Evolutionary conservation across 2,888 invertebrate species (phyloP), one percentile per base, ranked within the genome.

Genomic region (Gastracanthus pulcherrimus): DNA sequence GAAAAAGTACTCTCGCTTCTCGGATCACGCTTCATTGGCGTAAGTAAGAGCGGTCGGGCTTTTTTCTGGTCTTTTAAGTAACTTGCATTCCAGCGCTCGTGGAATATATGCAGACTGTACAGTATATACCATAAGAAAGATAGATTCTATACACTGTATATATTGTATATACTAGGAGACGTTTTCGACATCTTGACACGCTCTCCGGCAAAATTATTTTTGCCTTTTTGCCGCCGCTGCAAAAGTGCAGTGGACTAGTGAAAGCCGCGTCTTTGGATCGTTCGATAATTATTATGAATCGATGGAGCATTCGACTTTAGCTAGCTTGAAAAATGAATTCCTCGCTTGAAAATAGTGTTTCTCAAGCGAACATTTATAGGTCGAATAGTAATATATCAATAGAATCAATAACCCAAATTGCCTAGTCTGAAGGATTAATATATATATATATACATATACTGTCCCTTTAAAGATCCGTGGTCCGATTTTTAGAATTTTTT

Each of bases 211-310:
- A 67, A 66, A 26, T 23, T 55, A 76, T 67, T 76, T 7, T 31
- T 9, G 45, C 36, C 13, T 51, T 75, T 75, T 55, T 51, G 13
- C n/a, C 31, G 19, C 0, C 38, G 26, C 45, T n/a, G 41, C 55
- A 11, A 16, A 13, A 23, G 23, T 48, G 48, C 19, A 45, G 48
- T 19, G 4, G 41, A 45, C 23, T 36, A 36, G 69, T 66, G 67
- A 60, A 67, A 67, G 76, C 41, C 34, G 41, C 36, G n/a, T n/a
- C n/a, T 26, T 58, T 41, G 60, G 26, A 26, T 31, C 62, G 34
- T 26, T 36, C 41, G 13, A 41, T 77, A 77, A 77, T 77, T 77
- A 77, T 77, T 77, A 77, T 70, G 70, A 70, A 70, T 69, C 69
- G 34, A 55, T 45, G 34, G 19, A 77, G 55, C 76, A 67, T 76